A percentile compares a stretch with the other conserved stretches of the same genome.
Evolutionary conservation across 2,888 invertebrate species (phyloP).

Genomic region (Synergus itoensis): DNA sequence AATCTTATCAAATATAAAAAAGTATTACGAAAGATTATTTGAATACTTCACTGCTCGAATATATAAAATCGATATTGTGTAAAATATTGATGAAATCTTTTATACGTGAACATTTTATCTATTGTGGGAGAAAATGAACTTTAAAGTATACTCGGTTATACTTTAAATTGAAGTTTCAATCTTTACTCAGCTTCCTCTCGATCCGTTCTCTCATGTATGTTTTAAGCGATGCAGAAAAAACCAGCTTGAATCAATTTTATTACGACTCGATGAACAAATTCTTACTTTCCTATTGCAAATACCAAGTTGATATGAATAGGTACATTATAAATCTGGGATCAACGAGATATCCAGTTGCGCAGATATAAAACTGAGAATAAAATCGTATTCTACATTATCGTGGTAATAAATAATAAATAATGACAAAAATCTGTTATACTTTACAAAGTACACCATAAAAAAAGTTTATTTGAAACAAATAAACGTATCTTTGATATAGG

Average conservation of each 20-base stretch:
- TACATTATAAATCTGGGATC: no score
- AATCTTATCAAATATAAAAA: no score
- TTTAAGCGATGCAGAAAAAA: slow-evolving; percentile 19
- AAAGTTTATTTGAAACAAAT: no score
- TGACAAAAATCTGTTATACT: not conserved
- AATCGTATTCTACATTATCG: not conserved
- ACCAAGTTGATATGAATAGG: no score
- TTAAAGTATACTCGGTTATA: not conserved
- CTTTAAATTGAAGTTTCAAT: slow-evolving; percentile 24
- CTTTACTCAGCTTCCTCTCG: slow-evolving; percentile 19
- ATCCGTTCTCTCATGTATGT: not conserved
- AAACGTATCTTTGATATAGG: no score
- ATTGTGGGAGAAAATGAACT: slow-evolving; percentile 3
- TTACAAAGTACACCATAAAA: no score
- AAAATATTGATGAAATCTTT: slow-evolving; percentile 8
- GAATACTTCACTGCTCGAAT: no score
- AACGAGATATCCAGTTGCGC: not conserved
- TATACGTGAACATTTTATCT: slow-evolving; percentile 3
- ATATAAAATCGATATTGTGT: slow-evolving; percentile 4
- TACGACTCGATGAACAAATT: no score
- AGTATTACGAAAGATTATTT: no score
- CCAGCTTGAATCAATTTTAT: not conserved
- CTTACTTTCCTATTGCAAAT: no score
- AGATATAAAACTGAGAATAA: not conserved
- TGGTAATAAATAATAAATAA: not conserved